Percentiles rank a stretch among this genome's conserved stretches.
phyloP scores from a whole-genome alignment of 37 sponge, comb jelly and placozoan species.

The Geodia barretti region DNA sequence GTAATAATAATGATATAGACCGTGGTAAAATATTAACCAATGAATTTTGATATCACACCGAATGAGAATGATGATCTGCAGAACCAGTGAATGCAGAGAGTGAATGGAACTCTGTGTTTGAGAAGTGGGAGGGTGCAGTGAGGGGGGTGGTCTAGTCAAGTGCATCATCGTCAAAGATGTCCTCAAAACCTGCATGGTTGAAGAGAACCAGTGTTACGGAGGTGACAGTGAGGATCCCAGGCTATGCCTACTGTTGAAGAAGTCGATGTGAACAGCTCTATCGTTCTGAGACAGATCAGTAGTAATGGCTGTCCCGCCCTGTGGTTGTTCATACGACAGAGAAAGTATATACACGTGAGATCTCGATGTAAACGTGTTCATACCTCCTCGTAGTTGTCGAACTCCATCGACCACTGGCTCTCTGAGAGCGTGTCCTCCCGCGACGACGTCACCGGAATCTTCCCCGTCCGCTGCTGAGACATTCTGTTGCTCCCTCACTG shows the following conservation, averaged over 20 bases:
- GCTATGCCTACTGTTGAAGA: slow-evolving; percentile 32
- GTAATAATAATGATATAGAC: no score
- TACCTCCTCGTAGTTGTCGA: slow-evolving; percentile 5
- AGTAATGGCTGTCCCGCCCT: slow-evolving; percentile 44
- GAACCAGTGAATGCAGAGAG: no score
- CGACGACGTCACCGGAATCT: not conserved
- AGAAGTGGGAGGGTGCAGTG: no score
- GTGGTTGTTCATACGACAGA: not conserved
- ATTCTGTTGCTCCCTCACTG: no score
- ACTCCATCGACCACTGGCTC: slow-evolving; percentile 2
- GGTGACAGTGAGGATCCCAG: not conserved
- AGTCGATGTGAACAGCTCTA: slow-evolving; percentile 58
- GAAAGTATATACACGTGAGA: no score
- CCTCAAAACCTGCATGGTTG: slow-evolving; percentile 47
- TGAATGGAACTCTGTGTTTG: no score
- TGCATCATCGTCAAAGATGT: slow-evolving; percentile 55
- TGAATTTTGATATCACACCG: no score
- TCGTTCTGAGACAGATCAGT: slow-evolving; percentile 54
- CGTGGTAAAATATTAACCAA: no score
- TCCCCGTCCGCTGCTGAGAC: not conserved
- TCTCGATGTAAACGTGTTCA: not conserved
- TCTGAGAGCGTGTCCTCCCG: not conserved
- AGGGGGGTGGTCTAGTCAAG: slow-evolving; percentile 45
- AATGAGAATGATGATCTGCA: no score
- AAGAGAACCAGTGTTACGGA: not conserved